Conservation (phyloP, 2,113 vertebrate genomes). For the Suricata suricatta region DNA sequence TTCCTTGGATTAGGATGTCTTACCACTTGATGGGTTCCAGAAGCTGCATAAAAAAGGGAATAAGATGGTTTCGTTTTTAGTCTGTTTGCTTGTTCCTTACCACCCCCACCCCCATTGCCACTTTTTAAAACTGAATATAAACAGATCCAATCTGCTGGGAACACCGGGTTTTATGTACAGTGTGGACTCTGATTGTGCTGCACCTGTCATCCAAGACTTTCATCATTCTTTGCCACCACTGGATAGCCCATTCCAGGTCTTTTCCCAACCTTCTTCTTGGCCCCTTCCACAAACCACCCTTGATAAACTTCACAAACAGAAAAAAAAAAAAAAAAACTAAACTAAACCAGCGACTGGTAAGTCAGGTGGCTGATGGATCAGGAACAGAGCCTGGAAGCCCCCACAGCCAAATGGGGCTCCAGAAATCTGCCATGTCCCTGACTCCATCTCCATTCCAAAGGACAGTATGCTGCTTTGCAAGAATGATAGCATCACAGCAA, state of each 20-base stretch:
- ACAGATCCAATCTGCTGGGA: constrained; percentile 56
- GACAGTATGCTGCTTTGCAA: not conserved
- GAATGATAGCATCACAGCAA: not conserved
- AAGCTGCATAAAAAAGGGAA: constrained; percentile 53
- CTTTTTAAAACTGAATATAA: constrained; percentile 61
- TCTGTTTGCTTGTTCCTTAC: constrained; percentile 69
- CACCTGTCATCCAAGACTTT: not conserved
- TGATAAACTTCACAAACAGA: not conserved
- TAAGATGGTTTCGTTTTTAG: constrained; percentile 55
- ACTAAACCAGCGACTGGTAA: not conserved
- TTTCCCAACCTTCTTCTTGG: not conserved
- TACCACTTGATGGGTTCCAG: constrained; percentile 62
- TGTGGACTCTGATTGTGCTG: not conserved
- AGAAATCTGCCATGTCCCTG: not conserved
- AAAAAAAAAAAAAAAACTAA: not conserved
- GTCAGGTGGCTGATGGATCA: not conserved
- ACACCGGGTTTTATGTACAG: constrained; percentile 14
- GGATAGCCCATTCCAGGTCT: not conserved
- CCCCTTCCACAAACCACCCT: not conserved
- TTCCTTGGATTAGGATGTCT: constrained; percentile 59
- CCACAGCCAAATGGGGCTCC: not conserved
- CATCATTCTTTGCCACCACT: not conserved
- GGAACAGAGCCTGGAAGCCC: not conserved
- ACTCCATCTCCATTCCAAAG: not conserved
- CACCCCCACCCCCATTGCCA: constrained; percentile 44